Conservation (phyloP, 2,113 vertebrate species). For the Sturnus vulgaris region DNA sequence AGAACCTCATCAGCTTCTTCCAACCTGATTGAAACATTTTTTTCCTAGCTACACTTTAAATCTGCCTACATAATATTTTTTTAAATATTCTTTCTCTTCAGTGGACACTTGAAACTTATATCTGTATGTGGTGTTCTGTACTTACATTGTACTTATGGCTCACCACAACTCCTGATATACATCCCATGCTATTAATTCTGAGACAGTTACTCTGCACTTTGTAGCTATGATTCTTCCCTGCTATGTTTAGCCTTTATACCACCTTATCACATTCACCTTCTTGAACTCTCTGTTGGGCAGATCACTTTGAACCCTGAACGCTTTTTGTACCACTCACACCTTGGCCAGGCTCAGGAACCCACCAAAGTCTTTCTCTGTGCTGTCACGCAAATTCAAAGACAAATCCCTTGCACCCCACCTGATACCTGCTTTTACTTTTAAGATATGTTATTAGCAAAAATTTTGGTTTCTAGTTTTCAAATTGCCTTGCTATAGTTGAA, state of each 20-base stretch:
- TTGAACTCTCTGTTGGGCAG: background rate
- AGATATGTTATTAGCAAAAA: background rate
- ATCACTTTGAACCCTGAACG: background rate
- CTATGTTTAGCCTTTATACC: background rate
- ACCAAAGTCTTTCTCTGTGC: background rate
- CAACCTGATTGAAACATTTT: background rate
- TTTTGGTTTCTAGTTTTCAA: background rate
- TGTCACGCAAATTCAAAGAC: background rate
- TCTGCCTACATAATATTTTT: background rate
- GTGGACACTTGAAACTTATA: background rate
- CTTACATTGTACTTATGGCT: background rate
- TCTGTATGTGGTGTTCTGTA: background rate
- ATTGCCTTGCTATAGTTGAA: background rate
- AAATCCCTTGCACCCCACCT: background rate
- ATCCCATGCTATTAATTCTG: background rate
- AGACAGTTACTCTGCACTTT: background rate
- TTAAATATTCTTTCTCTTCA: background rate
- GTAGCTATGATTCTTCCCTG: background rate
- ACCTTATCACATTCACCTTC: background rate
- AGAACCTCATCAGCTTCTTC: background rate
- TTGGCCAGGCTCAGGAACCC: background rate
- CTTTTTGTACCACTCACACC: background rate
- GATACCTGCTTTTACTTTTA: background rate
- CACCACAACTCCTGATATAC: background rate
- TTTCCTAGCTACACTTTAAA: background rate